Evolutionary conservation across 2,113 vertebrate genomes (phyloP).

Genomic region (Holacanthus passer): DNA sequence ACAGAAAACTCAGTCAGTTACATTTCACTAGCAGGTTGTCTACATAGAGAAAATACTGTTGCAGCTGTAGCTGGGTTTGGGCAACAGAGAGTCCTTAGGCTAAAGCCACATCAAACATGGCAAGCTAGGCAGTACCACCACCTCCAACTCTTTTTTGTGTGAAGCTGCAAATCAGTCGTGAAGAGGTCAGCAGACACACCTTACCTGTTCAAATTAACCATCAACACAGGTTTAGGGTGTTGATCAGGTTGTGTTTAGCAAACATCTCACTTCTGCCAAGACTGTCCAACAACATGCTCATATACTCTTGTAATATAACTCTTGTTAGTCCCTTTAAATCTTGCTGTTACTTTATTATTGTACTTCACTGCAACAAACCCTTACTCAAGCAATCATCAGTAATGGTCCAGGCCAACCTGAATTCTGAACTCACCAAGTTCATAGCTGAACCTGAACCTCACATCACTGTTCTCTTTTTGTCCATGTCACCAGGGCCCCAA

Average conservation of each 20-base stretch:
- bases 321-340: background rate
- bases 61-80: background rate
- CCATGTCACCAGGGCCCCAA: background rate
- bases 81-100: background rate
- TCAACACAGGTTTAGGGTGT: background rate
- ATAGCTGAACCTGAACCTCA: background rate
- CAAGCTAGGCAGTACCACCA: background rate
- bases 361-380: background rate
- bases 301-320: background rate
- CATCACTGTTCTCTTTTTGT: background rate
- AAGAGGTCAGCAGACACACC: background rate
- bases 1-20: background rate
- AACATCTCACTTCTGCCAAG: background rate
- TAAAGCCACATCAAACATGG: background rate
- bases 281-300: background rate
- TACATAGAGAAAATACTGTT: background rate
- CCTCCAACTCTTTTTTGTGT: background rate
- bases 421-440: background rate
- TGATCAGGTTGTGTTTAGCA: background rate
- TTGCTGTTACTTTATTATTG: background rate
- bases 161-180: background rate
- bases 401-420: background rate
- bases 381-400: background rate
- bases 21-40: background rate
- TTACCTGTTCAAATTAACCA: constrained; percentile 4